These are phyloP conservation scores for Melanotaenia nigrans DNA, from an alignment of 2,797 vertebrate genomes.

Conservation along the genomic window DNA sequence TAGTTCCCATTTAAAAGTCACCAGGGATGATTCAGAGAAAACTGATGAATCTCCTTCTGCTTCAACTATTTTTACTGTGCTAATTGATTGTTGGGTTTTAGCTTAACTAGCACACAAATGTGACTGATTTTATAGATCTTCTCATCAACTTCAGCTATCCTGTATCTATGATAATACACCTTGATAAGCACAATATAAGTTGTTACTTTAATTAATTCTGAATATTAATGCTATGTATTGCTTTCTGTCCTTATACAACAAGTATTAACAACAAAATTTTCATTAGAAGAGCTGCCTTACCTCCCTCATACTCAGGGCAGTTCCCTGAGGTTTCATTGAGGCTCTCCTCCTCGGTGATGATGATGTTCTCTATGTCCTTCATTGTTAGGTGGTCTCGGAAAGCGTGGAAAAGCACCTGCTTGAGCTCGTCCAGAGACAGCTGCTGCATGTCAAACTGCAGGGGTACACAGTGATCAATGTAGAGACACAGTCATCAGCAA, in stretches of 20 bases:
- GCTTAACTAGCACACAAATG: constrained; percentile 2
- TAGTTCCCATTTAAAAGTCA: no score
- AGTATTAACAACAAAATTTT: constrained; percentile 8
- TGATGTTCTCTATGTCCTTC: constrained; percentile 99
- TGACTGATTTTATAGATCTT: constrained; percentile 1
- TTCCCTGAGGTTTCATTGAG: constrained; percentile 96
- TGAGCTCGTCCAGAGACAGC: constrained; percentile 97
- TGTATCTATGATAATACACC: neutral
- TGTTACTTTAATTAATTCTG: neutral
- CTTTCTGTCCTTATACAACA: neutral
- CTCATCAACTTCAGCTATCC: neutral
- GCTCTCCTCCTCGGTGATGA: constrained; percentile 98
- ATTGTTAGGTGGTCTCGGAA: constrained; percentile 98
- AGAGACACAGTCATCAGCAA: constrained; percentile 47
- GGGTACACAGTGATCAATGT: constrained; percentile 61
- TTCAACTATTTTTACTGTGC: neutral
- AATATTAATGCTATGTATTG: neutral
- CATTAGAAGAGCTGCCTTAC: constrained; percentile 64
- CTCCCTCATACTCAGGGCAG: constrained; percentile 98
- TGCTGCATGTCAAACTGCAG: constrained; percentile 98
- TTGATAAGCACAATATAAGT: neutral
- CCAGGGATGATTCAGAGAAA: neutral
- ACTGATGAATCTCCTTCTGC: neutral
- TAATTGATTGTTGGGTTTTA: constrained; percentile 3
- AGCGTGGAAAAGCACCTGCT: constrained; percentile 98